A percentile compares a stretch with the other conserved stretches of the same genome.
These are phyloP conservation scores for Marisa cornuarietis DNA, from an alignment of 1,140 invertebrate genomes.

Conservation along the genomic window DNA sequence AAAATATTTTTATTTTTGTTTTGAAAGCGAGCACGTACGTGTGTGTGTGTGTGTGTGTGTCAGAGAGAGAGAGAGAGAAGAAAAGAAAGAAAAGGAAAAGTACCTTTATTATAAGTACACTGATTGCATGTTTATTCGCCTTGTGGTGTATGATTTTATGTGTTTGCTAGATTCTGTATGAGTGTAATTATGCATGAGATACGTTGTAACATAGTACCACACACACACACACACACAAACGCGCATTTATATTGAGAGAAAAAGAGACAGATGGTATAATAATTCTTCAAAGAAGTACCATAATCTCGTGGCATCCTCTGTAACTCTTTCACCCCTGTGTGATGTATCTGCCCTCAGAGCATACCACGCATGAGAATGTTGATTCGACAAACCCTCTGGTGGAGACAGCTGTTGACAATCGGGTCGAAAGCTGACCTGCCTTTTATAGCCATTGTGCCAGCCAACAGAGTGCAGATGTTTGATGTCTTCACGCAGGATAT, in stretches of 20 bases:
- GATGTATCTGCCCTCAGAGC: conserved; percentile 7
- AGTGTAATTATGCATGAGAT: too few species aligned
- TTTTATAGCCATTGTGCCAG: conserved; percentile 5
- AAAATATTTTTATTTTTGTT: too few species aligned
- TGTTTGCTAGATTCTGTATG: background rate
- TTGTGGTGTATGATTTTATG: background rate
- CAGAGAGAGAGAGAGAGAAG: background rate
- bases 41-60: background rate
- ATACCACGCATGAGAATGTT: background rate
- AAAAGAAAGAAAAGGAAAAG: background rate
- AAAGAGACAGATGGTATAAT: background rate
- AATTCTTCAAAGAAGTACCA: background rate
- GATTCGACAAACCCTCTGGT: background rate
- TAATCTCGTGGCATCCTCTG: background rate
- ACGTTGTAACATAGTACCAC: too few species aligned
- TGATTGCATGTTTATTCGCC: background rate
- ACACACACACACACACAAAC: too few species aligned
- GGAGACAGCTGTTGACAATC: background rate
- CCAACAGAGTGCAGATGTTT: conserved; percentile 14
- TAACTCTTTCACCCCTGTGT: background rate
- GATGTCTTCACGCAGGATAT: conserved; percentile 4
- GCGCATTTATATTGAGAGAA: too few species aligned
- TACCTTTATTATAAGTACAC: background rate
- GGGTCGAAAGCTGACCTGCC: background rate
- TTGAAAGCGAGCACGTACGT: background rate